These are phyloP conservation scores for Lycodopsis pacificus DNA, from an alignment of 2,797 vertebrate genomes.

Conservation along the genomic window DNA sequence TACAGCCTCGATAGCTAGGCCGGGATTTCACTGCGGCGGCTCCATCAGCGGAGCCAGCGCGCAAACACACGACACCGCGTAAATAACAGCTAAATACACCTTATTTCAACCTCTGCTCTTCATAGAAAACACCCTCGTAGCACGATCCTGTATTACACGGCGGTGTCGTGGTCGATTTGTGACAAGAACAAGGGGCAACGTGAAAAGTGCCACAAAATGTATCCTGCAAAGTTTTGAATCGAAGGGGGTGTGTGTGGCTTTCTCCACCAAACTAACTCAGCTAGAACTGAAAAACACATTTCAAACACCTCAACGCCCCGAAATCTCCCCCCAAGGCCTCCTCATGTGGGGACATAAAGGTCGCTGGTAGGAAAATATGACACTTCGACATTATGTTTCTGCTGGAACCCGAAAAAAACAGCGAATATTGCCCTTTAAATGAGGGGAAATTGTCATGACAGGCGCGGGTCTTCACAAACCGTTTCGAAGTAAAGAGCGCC, in stretches of 20 bases:
- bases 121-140: neutral
- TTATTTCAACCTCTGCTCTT: conserved; percentile 28
- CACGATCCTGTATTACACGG: neutral
- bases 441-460: conserved; percentile 71
- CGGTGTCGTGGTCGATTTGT: neutral
- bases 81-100: conserved; percentile 57
- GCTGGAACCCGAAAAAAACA: conserved; percentile 5
- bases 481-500: conserved; percentile 81
- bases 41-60: conserved; percentile 63
- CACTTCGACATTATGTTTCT: conserved; percentile 11
- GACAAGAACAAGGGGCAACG: neutral
- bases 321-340: conserved; percentile 61
- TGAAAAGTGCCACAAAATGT: conserved; percentile 35
- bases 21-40: conserved; percentile 74
- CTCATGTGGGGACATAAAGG: conserved; percentile 53
- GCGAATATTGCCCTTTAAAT: conserved; percentile 76
- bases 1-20: conserved; percentile 77
- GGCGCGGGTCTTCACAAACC: conserved; percentile 74
- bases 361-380: conserved; percentile 42
- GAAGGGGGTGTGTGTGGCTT: conserved; percentile 78
- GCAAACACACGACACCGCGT: conserved; percentile 50
- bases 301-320: conserved; percentile 55
- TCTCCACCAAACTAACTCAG: conserved; percentile 51
- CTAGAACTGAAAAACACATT: conserved; percentile 57
- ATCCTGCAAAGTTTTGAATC: conserved; percentile 79